Evolutionary conservation across 1,140 invertebrate species (phyloP).

Genomic region (Steinernema khuongi): DNA sequence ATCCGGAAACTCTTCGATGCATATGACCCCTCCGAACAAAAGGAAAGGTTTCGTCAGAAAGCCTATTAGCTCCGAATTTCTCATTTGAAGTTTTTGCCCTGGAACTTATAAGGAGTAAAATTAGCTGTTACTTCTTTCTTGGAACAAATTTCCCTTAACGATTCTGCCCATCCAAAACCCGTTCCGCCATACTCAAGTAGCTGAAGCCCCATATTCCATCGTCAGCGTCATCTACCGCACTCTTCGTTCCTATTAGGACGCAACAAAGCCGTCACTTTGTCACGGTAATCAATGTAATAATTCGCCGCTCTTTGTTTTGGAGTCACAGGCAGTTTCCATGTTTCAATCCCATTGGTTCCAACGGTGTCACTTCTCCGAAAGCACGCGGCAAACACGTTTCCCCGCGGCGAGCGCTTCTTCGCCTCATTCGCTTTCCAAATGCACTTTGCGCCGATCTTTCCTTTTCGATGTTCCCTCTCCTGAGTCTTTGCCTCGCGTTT

Average conservation of each 20-base stretch:
- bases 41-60: background rate
- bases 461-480: background rate
- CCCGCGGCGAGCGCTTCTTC: background rate
- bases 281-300: conserved; percentile 7
- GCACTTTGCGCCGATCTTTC: background rate
- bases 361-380: background rate
- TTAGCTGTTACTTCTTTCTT: no score
- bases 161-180: background rate
- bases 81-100: no score
- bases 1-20: background rate
- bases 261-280: background rate
- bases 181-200: background rate
- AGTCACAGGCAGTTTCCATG: background rate
- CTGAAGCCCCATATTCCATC: no score
- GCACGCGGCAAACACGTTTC: background rate
- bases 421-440: background rate
- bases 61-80: background rate
- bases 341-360: background rate
- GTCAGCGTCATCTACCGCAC: no score
- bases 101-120: no score
- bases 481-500: background rate
- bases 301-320: background rate
- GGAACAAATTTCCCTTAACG: background rate
- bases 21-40: background rate
- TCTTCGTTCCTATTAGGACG: background rate